phyloP scores from a whole-genome alignment of 2,888 invertebrate species.

The Tenodera sinensis region DNA sequence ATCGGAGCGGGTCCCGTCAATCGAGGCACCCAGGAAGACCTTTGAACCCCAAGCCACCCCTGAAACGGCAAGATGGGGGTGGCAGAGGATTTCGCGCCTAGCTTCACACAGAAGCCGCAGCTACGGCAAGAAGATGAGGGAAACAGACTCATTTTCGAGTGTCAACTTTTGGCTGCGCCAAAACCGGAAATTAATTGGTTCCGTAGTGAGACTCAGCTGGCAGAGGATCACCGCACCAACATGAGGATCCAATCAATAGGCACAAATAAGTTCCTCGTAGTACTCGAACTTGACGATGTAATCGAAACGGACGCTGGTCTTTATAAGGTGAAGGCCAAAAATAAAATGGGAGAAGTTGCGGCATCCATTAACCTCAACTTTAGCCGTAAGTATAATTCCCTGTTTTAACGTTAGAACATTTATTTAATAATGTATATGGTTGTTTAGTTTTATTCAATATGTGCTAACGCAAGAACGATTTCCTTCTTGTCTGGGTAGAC shows the following conservation, averaged over 20 bases:
- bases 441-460: no score
- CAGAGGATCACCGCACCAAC: slow-evolving; percentile 79
- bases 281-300: slow-evolving; percentile 92
- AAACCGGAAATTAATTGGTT: slow-evolving; percentile 91
- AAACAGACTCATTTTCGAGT: slow-evolving; percentile 91
- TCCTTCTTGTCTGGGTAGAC: no score
- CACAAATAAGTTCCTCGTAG: slow-evolving; percentile 83
- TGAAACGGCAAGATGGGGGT: slow-evolving; percentile 63
- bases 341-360: slow-evolving; percentile 95
- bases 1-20: background rate
- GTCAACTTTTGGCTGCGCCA: slow-evolving; percentile 81
- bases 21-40: background rate
- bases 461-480: no score
- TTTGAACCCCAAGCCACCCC: slow-evolving; percentile 16
- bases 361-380: slow-evolving; percentile 97
- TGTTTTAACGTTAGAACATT: no score
- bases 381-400: slow-evolving; percentile 75
- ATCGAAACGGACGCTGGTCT: slow-evolving; percentile 93
- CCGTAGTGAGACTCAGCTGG: slow-evolving; percentile 79
- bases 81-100: slow-evolving; percentile 94
- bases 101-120: slow-evolving; percentile 97
- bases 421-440: no score
- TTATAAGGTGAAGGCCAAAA: slow-evolving; percentile 95
- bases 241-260: slow-evolving; percentile 84
- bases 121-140: slow-evolving; percentile 95